Conservation (phyloP, 2,113 vertebrate genomes). For the Callaeas wilsoni region DNA sequence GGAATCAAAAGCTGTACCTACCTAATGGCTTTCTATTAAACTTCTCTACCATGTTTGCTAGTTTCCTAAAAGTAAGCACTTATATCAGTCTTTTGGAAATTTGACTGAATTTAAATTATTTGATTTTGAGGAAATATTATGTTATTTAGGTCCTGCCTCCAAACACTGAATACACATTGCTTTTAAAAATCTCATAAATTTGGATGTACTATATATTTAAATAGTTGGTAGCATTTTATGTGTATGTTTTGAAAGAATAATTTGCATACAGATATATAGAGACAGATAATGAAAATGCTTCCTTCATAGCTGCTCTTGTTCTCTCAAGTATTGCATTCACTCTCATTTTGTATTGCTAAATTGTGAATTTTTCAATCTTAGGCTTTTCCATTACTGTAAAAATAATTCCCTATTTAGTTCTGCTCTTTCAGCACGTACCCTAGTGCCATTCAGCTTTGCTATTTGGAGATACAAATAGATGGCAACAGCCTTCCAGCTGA, state of each 20-base stretch:
- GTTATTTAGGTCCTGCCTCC: not conserved
- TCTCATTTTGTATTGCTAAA: not conserved
- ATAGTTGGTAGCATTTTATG: not conserved
- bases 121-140: not conserved
- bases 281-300: not conserved
- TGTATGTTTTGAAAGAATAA: not conserved
- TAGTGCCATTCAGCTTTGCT: not conserved
- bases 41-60: not conserved
- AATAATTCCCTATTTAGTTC: not conserved
- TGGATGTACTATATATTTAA: not conserved
- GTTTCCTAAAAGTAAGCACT: not conserved
- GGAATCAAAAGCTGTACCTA: not conserved
- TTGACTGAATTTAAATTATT: not conserved
- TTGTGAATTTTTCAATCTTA: not conserved
- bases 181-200: not conserved
- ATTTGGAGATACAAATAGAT: not conserved
- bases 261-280: not conserved
- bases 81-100: not conserved
- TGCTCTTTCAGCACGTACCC: rapidly evolving
- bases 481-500: not conserved
- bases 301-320: not conserved
- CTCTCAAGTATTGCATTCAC: not conserved
- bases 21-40: not conserved
- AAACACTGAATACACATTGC: not conserved
- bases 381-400: not conserved